Evolutionary conservation across 2,888 invertebrate species (phyloP), one percentile per base, ranked within the genome.

Genomic region (Torymus auratus): DNA sequence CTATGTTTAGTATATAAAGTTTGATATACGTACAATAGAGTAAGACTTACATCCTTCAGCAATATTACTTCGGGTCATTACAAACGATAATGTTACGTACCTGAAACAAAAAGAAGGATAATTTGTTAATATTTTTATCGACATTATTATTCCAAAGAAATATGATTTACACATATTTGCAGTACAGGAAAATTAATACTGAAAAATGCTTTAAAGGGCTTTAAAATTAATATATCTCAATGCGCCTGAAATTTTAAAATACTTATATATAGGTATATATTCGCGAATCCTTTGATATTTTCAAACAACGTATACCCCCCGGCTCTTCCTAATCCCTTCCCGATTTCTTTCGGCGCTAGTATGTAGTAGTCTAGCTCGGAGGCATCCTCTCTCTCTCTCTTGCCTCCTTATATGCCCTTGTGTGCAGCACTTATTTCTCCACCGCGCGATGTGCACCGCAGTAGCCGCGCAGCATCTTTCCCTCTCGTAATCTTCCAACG

Each of bases 391-490:
- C 20, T 17, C 60, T 11, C 58, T 28, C 56, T 72, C 53, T 69
- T 55, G 75, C 61, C 60, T 80, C 80, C 80, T 76, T 81, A 72
- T 76, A 81, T 77, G 80, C 80, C 80, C 68, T 79, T 68, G 68
- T 41, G 28, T 28, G 28, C 28, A 28, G 28, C 28, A 28, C 28
- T 28, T 28, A 28, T 28, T 28, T 28, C 28, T 28, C 20, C 23
- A 3, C 10, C 60, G 50, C 60, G 50, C 58, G 60, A 13, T 17
- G 41, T 11, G 56, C 28, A 15, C 15, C 15, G 68, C 23, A 17
- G 53, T 50, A 56, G 52, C 55, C 50, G 61, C 55, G 50, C 61
- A 10, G 52, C 15, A 28, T 28, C 28, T 28, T 28, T 28, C 28
- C 28, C 28, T 28, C 28, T 28, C 28, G 64, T 56, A 70, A 70